Evolutionary conservation across 1,140 invertebrate genomes (phyloP).

Genomic region (Cherax quadricarinatus): DNA sequence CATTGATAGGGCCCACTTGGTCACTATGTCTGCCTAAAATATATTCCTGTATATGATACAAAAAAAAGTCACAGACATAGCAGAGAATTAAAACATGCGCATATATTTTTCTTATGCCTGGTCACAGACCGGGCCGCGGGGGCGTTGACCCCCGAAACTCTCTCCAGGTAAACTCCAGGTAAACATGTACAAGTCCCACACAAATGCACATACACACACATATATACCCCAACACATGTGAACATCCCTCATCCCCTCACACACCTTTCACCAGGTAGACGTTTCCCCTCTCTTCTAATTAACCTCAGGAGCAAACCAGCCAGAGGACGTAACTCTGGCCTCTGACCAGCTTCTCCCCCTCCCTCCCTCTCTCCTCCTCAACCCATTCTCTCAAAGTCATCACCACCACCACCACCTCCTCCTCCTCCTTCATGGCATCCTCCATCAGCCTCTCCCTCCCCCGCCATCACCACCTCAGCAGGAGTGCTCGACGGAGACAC

Average conservation of each 20-base stretch:
- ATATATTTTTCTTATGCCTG: too few relatives aligned
- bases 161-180: too few relatives aligned
- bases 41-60: too few relatives aligned
- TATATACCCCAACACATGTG: too few relatives aligned
- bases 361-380: background rate
- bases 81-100: too few relatives aligned
- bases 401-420: background rate
- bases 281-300: background rate
- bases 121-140: too few relatives aligned
- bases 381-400: background rate
- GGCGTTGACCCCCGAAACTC: too few relatives aligned
- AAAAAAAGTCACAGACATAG: too few relatives aligned
- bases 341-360: background rate
- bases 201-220: too few relatives aligned
- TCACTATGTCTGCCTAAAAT: too few relatives aligned
- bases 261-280: background rate
- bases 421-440: background rate
- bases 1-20: too few relatives aligned
- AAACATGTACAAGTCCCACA: too few relatives aligned
- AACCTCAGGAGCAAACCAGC: background rate
- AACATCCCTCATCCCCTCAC: background rate
- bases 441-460: background rate
- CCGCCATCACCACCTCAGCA: background rate
- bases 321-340: background rate
- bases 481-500: slow-evolving; percentile 35